phyloP scores from a whole-genome alignment of 2,113 vertebrate species.

The Corythaixoides concolor region DNA sequence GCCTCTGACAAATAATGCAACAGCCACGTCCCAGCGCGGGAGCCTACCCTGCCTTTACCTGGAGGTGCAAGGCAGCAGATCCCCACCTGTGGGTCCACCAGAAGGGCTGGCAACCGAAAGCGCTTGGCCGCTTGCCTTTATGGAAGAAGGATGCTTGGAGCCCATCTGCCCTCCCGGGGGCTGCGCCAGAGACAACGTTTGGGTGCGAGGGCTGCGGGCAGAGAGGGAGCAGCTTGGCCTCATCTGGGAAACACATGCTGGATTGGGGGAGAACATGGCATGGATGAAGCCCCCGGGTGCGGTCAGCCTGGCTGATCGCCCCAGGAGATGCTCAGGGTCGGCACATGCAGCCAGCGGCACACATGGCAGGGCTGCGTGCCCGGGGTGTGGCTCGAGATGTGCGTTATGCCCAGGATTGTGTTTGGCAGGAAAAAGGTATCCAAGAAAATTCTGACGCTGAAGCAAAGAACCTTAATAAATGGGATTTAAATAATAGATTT shows the following conservation, averaged over 20 bases:
- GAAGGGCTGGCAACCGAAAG: not conserved
- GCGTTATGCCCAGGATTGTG: not conserved
- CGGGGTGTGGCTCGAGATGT: not conserved
- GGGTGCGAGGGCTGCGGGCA: not conserved
- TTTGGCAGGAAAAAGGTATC: not conserved
- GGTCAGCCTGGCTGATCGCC: not conserved
- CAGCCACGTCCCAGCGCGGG: not conserved
- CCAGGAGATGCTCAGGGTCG: not conserved
- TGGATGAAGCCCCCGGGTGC: not conserved
- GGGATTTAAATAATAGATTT: conserved; percentile 67
- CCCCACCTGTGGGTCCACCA: not conserved
- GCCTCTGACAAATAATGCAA: not conserved
- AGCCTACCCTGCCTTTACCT: not conserved
- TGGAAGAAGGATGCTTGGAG: not conserved
- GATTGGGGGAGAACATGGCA: not conserved
- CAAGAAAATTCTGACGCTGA: not conserved
- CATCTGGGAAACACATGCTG: rapidly evolving
- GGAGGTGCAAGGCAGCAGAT: not conserved
- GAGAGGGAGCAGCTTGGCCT: not conserved
- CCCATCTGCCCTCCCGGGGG: not conserved
- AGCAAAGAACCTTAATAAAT: conserved; percentile 54
- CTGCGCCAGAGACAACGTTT: rapidly evolving
- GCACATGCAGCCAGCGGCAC: rapidly evolving
- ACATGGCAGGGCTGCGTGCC: not conserved
- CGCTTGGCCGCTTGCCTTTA: not conserved